Percentiles rank a stretch among this genome's conserved stretches.
These are phyloP conservation scores for Melospiza georgiana DNA, from an alignment of 2,113 vertebrate genomes.

Conservation along the genomic window DNA sequence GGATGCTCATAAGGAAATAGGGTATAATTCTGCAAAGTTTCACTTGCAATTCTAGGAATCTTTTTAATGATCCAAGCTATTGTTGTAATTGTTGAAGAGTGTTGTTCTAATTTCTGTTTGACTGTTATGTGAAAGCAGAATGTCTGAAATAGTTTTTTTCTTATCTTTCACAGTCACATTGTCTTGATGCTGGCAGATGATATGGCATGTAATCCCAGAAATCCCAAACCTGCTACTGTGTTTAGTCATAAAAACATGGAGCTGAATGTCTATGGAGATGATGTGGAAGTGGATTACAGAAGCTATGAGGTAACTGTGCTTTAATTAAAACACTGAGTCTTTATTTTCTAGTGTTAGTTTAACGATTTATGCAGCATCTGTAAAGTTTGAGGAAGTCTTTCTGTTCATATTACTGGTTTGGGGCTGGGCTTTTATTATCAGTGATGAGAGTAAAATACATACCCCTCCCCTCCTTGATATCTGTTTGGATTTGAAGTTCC, in stretches of 20 bases:
- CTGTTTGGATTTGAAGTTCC: neutral
- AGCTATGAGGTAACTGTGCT: constrained; percentile 87
- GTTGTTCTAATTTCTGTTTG: neutral
- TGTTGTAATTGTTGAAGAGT: neutral
- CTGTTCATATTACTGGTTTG: neutral
- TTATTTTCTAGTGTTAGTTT: neutral
- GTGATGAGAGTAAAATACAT: neutral
- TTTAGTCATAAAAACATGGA: constrained; percentile 99
- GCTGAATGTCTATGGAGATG: constrained; percentile 96
- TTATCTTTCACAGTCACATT: constrained; percentile 83
- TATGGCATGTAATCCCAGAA: constrained; percentile 97
- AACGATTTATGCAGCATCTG: neutral
- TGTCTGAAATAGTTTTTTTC: neutral
- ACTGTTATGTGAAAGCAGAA: neutral
- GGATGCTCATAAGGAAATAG: neutral
- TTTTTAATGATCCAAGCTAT: neutral
- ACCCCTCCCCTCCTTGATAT: accelerated
- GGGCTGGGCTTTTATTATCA: neutral
- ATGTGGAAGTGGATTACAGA: constrained; percentile 97
- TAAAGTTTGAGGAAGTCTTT: neutral
- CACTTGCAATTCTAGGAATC: neutral
- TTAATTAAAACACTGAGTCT: neutral
- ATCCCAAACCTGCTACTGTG: constrained; percentile 96
- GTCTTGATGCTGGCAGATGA: constrained; percentile 98
- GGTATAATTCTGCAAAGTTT: neutral